Conservation (phyloP, 2,888 invertebrate species). For the Parnassius apollo region DNA sequence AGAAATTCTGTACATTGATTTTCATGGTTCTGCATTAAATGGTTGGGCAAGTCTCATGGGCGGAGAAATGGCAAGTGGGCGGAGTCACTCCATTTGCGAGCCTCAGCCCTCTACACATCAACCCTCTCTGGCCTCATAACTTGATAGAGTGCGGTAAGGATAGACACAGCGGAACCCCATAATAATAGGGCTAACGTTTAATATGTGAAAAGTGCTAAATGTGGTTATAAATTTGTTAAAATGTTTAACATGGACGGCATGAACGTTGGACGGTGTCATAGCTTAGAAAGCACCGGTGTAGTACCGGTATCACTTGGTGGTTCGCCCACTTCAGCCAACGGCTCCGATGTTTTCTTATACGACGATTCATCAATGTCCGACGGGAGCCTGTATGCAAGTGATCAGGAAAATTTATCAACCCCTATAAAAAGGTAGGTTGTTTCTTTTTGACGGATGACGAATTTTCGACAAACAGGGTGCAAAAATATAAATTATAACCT, state of each 20-base stretch:
- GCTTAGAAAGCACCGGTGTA: constrained; percentile 19
- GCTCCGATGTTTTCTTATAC: constrained; percentile 85
- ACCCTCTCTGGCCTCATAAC: constrained; percentile 28
- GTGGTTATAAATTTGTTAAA: constrained; percentile 1
- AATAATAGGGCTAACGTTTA: background rate
- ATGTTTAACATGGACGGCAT: constrained; percentile 30
- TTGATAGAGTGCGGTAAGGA: constrained; percentile 13
- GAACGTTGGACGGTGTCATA: constrained; percentile 22
- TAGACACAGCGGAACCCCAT: background rate
- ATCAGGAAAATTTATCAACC: constrained; percentile 88
- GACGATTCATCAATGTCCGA: constrained; percentile 82
- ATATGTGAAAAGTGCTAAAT: constrained; percentile 12
- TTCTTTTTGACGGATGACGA: too few species aligned
- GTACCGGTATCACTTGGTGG: constrained; percentile 36
- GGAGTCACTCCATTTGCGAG: constrained; percentile 21
- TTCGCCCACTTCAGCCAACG: constrained; percentile 75
- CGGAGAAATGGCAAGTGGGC: constrained; percentile 25
- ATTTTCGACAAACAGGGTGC: too few species aligned
- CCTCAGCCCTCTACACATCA: constrained; percentile 25
- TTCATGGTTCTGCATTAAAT: constrained; percentile 12
- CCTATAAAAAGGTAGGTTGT: constrained; percentile 81
- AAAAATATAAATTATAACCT: too few species aligned
- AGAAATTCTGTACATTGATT: constrained; percentile 8
- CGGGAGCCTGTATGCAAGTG: constrained; percentile 88
- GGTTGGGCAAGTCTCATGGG: constrained; percentile 18